A percentile compares a stretch with the other conserved stretches of the same genome.
phyloP scores from a whole-genome alignment of 2,888 invertebrate genomes.

The Andrena minutula region DNA sequence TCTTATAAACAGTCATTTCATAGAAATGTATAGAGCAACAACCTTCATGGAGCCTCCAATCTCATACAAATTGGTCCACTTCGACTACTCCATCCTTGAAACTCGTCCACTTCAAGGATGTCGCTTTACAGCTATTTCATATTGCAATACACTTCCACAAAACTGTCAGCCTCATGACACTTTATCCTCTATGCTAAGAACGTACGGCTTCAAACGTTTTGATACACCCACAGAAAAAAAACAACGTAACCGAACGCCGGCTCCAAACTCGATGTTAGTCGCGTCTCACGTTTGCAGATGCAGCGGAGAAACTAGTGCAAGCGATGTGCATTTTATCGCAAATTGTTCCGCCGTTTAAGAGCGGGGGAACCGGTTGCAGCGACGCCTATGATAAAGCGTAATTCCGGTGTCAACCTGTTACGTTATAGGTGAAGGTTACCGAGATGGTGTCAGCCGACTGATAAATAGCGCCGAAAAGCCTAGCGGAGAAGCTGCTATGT shows the following conservation, averaged over 20 bases:
- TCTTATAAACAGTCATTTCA: slow-evolving; percentile 3
- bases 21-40: not conserved
- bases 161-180: not conserved
- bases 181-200: too few species aligned
- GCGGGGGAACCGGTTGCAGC: slow-evolving; percentile 43
- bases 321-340: slow-evolving; percentile 10
- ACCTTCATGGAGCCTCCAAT: not conserved
- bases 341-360: slow-evolving; percentile 18
- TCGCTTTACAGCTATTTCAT: slow-evolving; percentile 2
- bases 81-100: too few species aligned
- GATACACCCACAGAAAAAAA: not conserved
- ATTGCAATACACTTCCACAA: slow-evolving; percentile 12
- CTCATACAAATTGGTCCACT: not conserved
- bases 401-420: slow-evolving; percentile 31
- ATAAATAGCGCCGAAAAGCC: slow-evolving; percentile 30
- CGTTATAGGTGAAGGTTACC: slow-evolving; percentile 60
- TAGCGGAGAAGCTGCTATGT: not conserved
- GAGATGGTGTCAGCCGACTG: slow-evolving; percentile 26
- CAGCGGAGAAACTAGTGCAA: slow-evolving; percentile 3
- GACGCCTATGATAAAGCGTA: slow-evolving; percentile 45
- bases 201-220: not conserved
- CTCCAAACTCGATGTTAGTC: slow-evolving; percentile 10
- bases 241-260: not conserved
- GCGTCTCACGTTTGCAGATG: not conserved
- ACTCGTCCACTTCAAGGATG: not conserved